These are phyloP conservation scores for Chionis minor DNA, from an alignment of 2,113 vertebrate genomes.

Conservation along the genomic window DNA sequence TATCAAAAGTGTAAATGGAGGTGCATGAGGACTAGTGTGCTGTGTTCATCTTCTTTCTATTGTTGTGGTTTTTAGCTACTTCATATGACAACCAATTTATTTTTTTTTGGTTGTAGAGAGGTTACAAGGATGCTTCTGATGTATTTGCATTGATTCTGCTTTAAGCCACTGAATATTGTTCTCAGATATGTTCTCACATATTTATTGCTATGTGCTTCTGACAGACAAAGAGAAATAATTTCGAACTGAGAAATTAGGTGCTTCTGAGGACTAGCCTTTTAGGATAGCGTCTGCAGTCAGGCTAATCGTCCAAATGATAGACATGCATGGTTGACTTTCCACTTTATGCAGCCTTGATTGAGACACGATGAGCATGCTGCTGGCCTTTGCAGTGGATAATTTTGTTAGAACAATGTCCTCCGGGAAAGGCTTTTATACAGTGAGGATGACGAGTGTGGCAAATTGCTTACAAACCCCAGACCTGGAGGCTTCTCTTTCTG, in stretches of 20 bases:
- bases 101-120: background rate
- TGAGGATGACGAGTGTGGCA: slow-evolving; percentile 61
- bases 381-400: slow-evolving; percentile 57
- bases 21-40: background rate
- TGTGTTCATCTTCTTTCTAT: background rate
- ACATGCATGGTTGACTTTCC: slow-evolving; percentile 44
- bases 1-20: background rate
- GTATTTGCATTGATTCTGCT: background rate
- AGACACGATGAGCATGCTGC: slow-evolving; percentile 42
- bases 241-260: slow-evolving; percentile 52
- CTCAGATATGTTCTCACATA: background rate
- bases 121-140: background rate
- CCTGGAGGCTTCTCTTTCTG: slow-evolving; percentile 1
- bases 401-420: slow-evolving; percentile 62
- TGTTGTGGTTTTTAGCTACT: background rate
- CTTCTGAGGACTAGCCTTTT: slow-evolving; percentile 38
- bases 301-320: slow-evolving; percentile 64
- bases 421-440: slow-evolving; percentile 59
- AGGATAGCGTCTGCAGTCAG: slow-evolving; percentile 17
- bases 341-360: slow-evolving; percentile 57
- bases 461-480: slow-evolving; percentile 49
- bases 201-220: slow-evolving; percentile 21
- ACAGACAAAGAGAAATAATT: slow-evolving; percentile 50
- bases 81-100: background rate
- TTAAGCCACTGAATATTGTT: background rate